These are phyloP conservation scores for Diuraphis noxia DNA, from an alignment of 1,140 invertebrate genomes.

Conservation along the genomic window DNA sequence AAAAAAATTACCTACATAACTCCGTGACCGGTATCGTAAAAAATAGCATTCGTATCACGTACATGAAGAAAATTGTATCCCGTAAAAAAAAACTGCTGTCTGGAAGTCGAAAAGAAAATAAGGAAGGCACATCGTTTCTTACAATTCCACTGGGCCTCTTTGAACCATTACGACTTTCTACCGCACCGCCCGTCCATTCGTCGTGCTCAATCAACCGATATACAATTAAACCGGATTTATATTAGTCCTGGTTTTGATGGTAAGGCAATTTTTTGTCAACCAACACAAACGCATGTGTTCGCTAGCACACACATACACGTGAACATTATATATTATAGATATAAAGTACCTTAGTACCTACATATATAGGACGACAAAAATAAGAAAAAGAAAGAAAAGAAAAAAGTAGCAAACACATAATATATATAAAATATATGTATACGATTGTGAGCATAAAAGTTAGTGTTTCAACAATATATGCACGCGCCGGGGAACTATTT, in stretches of 20 bases:
- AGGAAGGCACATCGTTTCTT: slow-evolving; percentile 37
- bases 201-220: slow-evolving; percentile 44
- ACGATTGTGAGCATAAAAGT: background rate
- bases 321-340: background rate
- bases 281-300: background rate
- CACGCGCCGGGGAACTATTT: background rate
- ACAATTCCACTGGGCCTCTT: slow-evolving; percentile 49
- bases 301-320: background rate
- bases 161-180: slow-evolving; percentile 49
- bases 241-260: slow-evolving; percentile 38
- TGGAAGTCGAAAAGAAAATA: slow-evolving; percentile 47
- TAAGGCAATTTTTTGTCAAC: slow-evolving; percentile 9
- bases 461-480: background rate
- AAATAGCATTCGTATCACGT: slow-evolving; percentile 48
- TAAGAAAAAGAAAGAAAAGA: background rate
- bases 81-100: slow-evolving; percentile 32
- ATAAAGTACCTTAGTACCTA: background rate
- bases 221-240: slow-evolving; percentile 53
- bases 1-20: slow-evolving; percentile 27
- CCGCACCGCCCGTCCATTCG: background rate
- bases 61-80: slow-evolving; percentile 47
- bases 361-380: background rate
- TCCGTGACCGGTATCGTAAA: background rate
- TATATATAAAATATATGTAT: background rate
- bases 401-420: background rate